phyloP scores from a whole-genome alignment of 2,797 vertebrate species.

The Characodon lateralis region DNA sequence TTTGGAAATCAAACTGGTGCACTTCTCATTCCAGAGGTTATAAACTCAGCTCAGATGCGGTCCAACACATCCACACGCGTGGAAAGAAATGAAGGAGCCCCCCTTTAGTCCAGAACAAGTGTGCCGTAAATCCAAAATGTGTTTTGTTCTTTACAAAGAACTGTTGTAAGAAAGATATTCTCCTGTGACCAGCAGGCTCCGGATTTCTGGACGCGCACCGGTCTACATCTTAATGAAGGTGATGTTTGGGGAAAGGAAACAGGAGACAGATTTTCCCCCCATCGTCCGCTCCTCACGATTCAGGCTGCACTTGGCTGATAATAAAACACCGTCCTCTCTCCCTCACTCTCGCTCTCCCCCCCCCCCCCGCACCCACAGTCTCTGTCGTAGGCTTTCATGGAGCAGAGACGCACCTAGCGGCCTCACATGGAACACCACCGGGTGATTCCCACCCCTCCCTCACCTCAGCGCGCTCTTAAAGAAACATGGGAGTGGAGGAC shows the following conservation, averaged over 20 bases:
- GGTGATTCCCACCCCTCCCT: constrained; percentile 17
- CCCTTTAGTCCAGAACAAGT: constrained; percentile 82
- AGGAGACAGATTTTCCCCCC: constrained; percentile 57
- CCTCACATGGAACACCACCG: constrained; percentile 71
- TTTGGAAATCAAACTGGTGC: constrained; percentile 52
- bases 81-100: constrained; percentile 77
- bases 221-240: constrained; percentile 69
- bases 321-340: constrained; percentile 79
- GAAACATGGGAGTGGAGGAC: constrained; percentile 48
- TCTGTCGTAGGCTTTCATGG: constrained; percentile 85
- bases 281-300: constrained; percentile 81
- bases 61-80: constrained; percentile 48
- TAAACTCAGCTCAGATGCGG: constrained; percentile 78
- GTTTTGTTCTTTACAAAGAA: constrained; percentile 35
- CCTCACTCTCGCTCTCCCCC: constrained; percentile 13
- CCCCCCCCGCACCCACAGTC: constrained; percentile 25
- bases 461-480: constrained; percentile 64
- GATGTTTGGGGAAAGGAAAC: constrained; percentile 59
- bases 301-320: constrained; percentile 84
- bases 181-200: constrained; percentile 79
- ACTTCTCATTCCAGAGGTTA: constrained; percentile 67
- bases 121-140: constrained; percentile 84
- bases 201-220: constrained; percentile 70
- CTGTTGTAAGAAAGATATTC: constrained; percentile 56
- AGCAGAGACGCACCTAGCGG: constrained; percentile 93